Percentiles rank a stretch among this genome's conserved stretches.
Conservation (phyloP, 2,888 invertebrate species). For the Bellardia bayeri region DNA sequence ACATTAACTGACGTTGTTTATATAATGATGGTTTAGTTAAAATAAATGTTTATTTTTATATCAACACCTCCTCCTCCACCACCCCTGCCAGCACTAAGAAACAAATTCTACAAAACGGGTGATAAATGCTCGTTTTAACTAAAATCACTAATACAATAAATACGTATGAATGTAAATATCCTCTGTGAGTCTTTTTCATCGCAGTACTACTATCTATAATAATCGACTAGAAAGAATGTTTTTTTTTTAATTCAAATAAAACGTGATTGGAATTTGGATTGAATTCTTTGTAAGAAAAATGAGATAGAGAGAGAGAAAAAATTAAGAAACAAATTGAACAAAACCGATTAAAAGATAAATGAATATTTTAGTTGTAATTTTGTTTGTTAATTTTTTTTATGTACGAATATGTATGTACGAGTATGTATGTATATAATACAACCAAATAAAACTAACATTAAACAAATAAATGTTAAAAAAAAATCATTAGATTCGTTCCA, state of each 20-base stretch:
- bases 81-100: neutral
- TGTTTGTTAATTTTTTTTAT: slow-evolving; percentile 4
- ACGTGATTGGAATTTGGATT: slow-evolving; percentile 62
- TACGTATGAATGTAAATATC: slow-evolving; percentile 36
- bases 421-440: neutral
- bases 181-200: slow-evolving; percentile 1
- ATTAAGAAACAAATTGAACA: slow-evolving; percentile 17
- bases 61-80: slow-evolving; percentile 39
- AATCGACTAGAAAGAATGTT: slow-evolving; percentile 36
- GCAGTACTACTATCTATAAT: slow-evolving; percentile 10
- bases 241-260: slow-evolving; percentile 49
- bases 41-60: slow-evolving; percentile 34
- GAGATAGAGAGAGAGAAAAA: slow-evolving; percentile 1
- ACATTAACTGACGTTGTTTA: slow-evolving; percentile 34
- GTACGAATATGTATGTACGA: no score
- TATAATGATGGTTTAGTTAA: slow-evolving; percentile 50
- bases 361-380: slow-evolving; percentile 33
- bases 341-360: slow-evolving; percentile 48
- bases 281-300: slow-evolving; percentile 41
- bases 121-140: slow-evolving; percentile 34
- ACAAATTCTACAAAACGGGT: neutral
- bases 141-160: slow-evolving; percentile 3
- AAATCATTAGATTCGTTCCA: slow-evolving; percentile 62
- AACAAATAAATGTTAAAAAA: slow-evolving; percentile 41
- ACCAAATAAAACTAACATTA: slow-evolving; percentile 37